phyloP scores from a whole-genome alignment of 2,888 invertebrate species.

The Cerceris rybyensis region DNA sequence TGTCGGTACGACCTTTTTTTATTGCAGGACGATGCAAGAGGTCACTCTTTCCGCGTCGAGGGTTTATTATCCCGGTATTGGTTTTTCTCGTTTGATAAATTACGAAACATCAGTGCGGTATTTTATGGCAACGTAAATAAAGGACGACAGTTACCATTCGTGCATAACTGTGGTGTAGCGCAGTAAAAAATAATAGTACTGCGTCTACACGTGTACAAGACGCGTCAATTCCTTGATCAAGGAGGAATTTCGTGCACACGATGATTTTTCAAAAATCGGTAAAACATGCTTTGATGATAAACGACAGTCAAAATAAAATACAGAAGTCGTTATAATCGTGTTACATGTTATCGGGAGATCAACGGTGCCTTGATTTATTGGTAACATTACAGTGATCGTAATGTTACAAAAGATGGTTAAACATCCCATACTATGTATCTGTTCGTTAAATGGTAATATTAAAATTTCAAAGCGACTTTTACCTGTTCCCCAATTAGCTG shows the following conservation, averaged over 20 bases:
- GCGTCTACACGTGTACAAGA: conserved; percentile 6
- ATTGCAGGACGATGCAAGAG: no score
- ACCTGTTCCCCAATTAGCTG: conserved; percentile 77
- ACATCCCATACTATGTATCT: conserved; percentile 1
- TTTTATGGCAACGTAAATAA: not conserved
- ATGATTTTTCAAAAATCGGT: not conserved
- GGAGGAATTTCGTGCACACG: not conserved
- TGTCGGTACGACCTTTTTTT: no score
- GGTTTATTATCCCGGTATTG: no score
- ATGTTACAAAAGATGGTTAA: not conserved
- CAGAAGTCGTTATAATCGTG: not conserved
- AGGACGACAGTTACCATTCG: not conserved
- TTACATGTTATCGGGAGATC: not conserved
- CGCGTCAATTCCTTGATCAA: not conserved
- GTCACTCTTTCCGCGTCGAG: no score
- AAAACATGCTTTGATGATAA: not conserved
- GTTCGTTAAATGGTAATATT: not conserved
- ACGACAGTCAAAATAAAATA: not conserved
- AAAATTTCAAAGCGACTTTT: conserved; percentile 54
- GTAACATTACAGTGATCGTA: conserved; percentile 5
- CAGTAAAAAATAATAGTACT: not conserved
- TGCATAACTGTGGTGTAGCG: not conserved
- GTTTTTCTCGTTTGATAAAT: no score
- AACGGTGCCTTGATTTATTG: conserved; percentile 10
- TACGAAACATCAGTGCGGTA: no score